A percentile compares a stretch with the other conserved stretches of the same genome.
Conservation (phyloP, 1,140 invertebrate genomes). For the Frieseomelitta varia region DNA sequence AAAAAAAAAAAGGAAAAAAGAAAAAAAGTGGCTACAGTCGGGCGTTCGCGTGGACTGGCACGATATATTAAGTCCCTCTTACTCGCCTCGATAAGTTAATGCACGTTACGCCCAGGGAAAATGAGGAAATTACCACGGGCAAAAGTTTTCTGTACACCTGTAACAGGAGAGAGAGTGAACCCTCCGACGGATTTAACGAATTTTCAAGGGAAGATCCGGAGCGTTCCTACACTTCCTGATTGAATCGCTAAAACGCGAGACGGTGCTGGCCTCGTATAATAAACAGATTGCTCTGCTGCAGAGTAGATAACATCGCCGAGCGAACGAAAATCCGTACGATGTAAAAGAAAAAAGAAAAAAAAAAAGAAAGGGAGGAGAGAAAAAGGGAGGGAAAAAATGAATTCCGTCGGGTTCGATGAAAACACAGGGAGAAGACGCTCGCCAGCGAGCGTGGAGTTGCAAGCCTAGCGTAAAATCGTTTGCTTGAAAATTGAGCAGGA, state of each 20-base stretch:
- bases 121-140: constrained; percentile 18
- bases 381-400: neutral
- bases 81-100: neutral
- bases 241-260: constrained; percentile 45
- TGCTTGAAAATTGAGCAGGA: neutral
- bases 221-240: constrained; percentile 18
- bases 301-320: constrained; percentile 15
- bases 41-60: neutral
- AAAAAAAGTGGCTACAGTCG: neutral
- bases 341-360: neutral
- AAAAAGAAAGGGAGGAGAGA: neutral
- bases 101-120: neutral
- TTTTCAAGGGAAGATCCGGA: neutral
- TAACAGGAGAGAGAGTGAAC: neutral
- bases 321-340: constrained; percentile 15
- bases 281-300: constrained; percentile 14
- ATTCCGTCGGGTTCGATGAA: neutral
- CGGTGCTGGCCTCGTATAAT: constrained; percentile 12
- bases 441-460: neutral
- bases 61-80: constrained; percentile 1
- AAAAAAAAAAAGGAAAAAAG: neutral
- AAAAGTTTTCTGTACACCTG: constrained; percentile 5
- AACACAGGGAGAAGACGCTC: neutral
- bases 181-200: constrained; percentile 14
- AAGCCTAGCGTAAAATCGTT: neutral